phyloP scores from a whole-genome alignment of 2,888 invertebrate species.

The Endomychus coccineus region DNA sequence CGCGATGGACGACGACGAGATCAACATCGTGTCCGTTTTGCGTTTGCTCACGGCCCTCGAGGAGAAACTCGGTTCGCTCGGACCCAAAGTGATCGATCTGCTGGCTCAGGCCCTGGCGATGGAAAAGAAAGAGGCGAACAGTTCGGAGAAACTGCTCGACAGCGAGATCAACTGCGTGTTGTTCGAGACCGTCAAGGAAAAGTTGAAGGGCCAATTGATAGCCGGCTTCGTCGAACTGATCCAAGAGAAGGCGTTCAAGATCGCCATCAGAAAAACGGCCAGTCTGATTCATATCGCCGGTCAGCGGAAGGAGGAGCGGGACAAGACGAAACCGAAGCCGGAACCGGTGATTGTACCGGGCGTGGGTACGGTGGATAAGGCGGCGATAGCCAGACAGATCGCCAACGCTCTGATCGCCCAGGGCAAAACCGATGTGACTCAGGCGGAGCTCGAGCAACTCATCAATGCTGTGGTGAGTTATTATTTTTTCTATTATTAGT shows the following conservation, averaged over 20 bases:
- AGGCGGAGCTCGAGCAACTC: slow-evolving; percentile 69
- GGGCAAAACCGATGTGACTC: slow-evolving; percentile 73
- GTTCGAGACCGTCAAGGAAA: slow-evolving; percentile 80
- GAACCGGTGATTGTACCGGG: slow-evolving; percentile 58
- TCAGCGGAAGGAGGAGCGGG: slow-evolving; percentile 43
- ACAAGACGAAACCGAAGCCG: slow-evolving; percentile 34
- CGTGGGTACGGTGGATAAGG: slow-evolving; percentile 66
- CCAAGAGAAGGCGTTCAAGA: slow-evolving; percentile 64
- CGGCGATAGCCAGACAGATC: slow-evolving; percentile 72
- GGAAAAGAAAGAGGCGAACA: slow-evolving; percentile 67
- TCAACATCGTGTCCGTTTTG: slow-evolving; percentile 59
- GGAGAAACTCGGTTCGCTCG: slow-evolving; percentile 75
- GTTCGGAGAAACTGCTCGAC: slow-evolving; percentile 64
- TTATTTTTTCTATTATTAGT: no score
- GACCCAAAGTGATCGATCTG: slow-evolving; percentile 69
- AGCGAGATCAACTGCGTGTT: slow-evolving; percentile 68
- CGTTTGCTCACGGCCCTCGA: slow-evolving; percentile 74
- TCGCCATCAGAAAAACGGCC: slow-evolving; percentile 69
- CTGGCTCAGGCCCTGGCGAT: slow-evolving; percentile 70
- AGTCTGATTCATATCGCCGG: slow-evolving; percentile 62
- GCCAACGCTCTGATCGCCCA: slow-evolving; percentile 71
- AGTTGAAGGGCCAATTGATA: slow-evolving; percentile 52
- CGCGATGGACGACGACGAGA: slow-evolving; percentile 45
- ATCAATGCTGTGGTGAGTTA: slow-evolving; percentile 67
- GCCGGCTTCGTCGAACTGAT: slow-evolving; percentile 45